Conservation (phyloP, 2,797 vertebrate species). For the Glossophaga mutica region DNA sequence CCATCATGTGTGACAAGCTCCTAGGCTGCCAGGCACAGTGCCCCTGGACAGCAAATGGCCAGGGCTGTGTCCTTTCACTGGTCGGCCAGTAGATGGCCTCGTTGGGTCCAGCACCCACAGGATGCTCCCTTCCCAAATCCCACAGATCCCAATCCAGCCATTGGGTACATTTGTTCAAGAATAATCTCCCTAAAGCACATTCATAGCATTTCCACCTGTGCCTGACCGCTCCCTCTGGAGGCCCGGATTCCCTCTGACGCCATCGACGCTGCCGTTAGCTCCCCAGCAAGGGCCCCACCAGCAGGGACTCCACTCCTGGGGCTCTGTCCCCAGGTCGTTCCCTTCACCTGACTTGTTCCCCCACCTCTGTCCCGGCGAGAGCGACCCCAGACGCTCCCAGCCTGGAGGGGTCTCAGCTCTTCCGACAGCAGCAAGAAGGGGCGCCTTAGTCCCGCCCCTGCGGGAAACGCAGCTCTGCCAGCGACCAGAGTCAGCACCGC, state of each 20-base stretch:
- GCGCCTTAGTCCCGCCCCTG: fast-evolving
- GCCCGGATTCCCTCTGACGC: not conserved
- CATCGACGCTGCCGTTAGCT: fast-evolving
- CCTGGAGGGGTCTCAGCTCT: not conserved
- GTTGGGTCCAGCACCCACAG: not conserved
- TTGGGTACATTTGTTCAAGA: not conserved
- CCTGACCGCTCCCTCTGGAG: not conserved
- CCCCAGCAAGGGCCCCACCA: not conserved
- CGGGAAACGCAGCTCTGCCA: not conserved
- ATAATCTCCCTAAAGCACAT: not conserved
- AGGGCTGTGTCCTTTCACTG: too few relatives aligned
- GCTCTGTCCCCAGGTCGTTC: not conserved
- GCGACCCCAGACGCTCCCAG: too few relatives aligned
- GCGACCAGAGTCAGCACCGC: not conserved
- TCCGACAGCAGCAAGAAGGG: not conserved
- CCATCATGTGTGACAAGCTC: too few relatives aligned
- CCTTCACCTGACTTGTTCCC: not conserved
- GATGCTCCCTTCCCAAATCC: too few relatives aligned
- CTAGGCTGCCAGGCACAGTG: too few relatives aligned
- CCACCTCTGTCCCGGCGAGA: not conserved
- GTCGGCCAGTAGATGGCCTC: not conserved
- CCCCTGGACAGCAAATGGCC: too few relatives aligned
- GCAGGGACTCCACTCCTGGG: not conserved
- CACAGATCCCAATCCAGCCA: not conserved
- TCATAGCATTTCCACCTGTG: too few relatives aligned